These are phyloP conservation scores for Charina bottae DNA, from an alignment of 2,113 vertebrate genomes.

Conservation along the genomic window DNA sequence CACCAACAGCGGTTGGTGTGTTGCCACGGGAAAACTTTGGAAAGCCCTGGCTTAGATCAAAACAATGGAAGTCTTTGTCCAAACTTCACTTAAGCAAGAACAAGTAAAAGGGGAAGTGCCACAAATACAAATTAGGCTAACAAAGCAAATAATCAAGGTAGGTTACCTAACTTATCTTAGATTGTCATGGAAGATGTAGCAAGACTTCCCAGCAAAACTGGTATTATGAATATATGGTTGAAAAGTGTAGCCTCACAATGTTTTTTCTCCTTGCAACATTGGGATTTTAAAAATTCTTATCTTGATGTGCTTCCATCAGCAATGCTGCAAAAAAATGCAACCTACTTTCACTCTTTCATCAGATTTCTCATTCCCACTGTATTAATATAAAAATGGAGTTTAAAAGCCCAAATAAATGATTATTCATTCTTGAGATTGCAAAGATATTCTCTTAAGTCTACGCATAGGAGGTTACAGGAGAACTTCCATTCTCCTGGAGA, in stretches of 20 bases:
- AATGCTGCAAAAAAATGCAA: conserved; percentile 41
- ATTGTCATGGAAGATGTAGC: background rate
- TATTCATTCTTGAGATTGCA: background rate
- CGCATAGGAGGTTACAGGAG: background rate
- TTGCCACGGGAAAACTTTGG: no score
- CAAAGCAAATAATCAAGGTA: background rate
- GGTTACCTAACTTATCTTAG: background rate
- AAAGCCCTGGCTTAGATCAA: no score
- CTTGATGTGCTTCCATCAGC: conserved; percentile 37
- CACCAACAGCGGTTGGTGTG: no score
- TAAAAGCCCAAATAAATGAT: background rate
- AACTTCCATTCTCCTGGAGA: background rate
- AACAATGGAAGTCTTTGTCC: no score
- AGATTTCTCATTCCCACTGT: conserved; percentile 29
- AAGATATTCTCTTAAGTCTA: background rate
- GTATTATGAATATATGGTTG: background rate
- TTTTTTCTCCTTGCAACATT: background rate
- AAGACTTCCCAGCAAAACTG: background rate
- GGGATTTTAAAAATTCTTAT: conserved; percentile 19
- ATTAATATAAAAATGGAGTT: background rate
- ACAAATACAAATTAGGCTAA: background rate
- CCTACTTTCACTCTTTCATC: conserved; percentile 37
- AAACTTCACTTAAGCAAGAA: no score
- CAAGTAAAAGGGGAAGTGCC: background rate
- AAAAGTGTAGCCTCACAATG: background rate